Evolutionary conservation across 2,888 invertebrate genomes (phyloP).

Genomic region (Drosophila sordidapex): DNA sequence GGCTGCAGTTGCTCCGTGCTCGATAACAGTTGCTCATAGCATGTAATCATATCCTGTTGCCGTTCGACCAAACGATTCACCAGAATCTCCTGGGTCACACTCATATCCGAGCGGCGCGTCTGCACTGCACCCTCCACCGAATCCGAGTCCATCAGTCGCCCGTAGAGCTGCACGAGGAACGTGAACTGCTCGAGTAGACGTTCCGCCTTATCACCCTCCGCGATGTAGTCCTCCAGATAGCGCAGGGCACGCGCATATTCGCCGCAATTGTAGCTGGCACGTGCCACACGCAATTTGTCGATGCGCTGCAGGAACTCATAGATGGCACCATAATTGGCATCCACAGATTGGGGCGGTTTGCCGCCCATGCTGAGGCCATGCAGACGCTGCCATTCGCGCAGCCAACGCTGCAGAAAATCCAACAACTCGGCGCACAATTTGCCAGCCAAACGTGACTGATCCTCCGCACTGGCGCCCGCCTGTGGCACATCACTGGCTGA

Average conservation of each 20-base stretch:
- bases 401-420: slow-evolving; percentile 92
- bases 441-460: slow-evolving; percentile 86
- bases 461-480: slow-evolving; percentile 30
- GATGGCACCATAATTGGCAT: slow-evolving; percentile 71
- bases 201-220: slow-evolving; percentile 84
- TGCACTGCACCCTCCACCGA: slow-evolving; percentile 93
- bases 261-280: slow-evolving; percentile 90
- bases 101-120: slow-evolving; percentile 90
- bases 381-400: slow-evolving; percentile 86
- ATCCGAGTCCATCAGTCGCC: slow-evolving; percentile 95
- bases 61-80: slow-evolving; percentile 94
- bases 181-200: slow-evolving; percentile 87
- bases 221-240: slow-evolving; percentile 91
- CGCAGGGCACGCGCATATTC: slow-evolving; percentile 91
- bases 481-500: slow-evolving; percentile 7
- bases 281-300: slow-evolving; percentile 89
- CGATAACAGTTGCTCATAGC: slow-evolving; percentile 93
- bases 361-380: slow-evolving; percentile 67
- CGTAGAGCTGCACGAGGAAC: slow-evolving; percentile 92
- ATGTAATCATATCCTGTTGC: slow-evolving; percentile 93
- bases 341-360: slow-evolving; percentile 82
- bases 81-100: slow-evolving; percentile 92
- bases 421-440: slow-evolving; percentile 90
- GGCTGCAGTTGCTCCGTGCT: slow-evolving; percentile 85
- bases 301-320: slow-evolving; percentile 85